These are phyloP conservation scores for Chaetodon trifasciatus DNA, from an alignment of 2,797 vertebrate genomes.

Conservation along the genomic window DNA sequence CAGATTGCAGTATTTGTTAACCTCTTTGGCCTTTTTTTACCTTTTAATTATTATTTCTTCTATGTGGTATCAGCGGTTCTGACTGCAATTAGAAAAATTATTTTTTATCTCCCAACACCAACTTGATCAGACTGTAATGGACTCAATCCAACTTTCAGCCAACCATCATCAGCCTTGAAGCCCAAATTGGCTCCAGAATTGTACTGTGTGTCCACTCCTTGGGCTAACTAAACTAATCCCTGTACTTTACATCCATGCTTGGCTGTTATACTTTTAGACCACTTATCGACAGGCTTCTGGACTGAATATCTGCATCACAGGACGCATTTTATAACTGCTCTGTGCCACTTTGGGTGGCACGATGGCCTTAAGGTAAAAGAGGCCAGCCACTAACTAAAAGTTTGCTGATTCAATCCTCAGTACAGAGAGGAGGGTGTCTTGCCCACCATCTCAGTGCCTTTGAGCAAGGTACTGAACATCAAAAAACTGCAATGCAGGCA, in stretches of 20 bases:
- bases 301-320: no score
- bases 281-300: no score
- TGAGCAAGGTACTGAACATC: no score
- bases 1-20: no score
- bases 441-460: no score
- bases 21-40: not conserved
- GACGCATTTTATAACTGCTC: not conserved
- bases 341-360: no score
- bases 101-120: not conserved
- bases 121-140: not conserved
- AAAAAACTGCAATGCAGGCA: no score
- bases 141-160: not conserved
- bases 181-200: not conserved
- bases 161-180: not conserved
- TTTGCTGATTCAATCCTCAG: no score
- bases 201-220: not conserved
- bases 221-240: slow-evolving; percentile 11
- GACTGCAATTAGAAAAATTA: not conserved
- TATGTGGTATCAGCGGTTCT: not conserved
- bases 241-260: slow-evolving; percentile 9
- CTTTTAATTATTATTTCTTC: not conserved
- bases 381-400: no score
- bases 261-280: no score
- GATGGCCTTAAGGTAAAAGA: no score
- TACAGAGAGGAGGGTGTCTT: no score